phyloP scores from a whole-genome alignment of 2,888 invertebrate genomes.

The Catocala nupta region DNA sequence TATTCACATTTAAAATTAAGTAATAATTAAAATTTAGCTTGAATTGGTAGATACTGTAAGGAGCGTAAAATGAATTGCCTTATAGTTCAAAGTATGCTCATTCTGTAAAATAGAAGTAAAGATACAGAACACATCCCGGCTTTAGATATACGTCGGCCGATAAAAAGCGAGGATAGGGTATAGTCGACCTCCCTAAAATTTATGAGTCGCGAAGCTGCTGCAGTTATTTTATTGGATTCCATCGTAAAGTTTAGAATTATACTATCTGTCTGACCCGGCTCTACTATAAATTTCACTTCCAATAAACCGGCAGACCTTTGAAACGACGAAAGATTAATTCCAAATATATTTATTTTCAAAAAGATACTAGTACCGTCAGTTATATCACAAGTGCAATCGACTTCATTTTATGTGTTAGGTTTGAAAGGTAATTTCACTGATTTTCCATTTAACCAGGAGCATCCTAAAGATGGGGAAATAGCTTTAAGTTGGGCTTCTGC shows the following conservation, averaged over 20 bases:
- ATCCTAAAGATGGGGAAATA: too few species aligned
- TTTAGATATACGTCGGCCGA: slow-evolving; percentile 44
- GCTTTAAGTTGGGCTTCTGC: too few species aligned
- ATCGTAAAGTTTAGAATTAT: slow-evolving; percentile 54
- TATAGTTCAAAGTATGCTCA: slow-evolving; percentile 8
- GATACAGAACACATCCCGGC: slow-evolving; percentile 27
- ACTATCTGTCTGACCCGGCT: slow-evolving; percentile 32
- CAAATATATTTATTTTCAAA: too few species aligned
- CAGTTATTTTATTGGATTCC: slow-evolving; percentile 52
- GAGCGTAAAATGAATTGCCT: too few species aligned
- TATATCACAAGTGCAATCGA: too few species aligned
- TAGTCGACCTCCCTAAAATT: slow-evolving; percentile 58
- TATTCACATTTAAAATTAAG: too few species aligned
- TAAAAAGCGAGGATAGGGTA: slow-evolving; percentile 61
- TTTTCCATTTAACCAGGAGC: too few species aligned
- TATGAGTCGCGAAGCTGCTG: slow-evolving; percentile 48
- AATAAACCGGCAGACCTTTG: slow-evolving; percentile 11
- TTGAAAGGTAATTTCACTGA: too few species aligned
- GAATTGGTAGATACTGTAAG: too few species aligned
- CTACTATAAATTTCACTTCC: slow-evolving; percentile 29
- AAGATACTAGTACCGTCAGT: too few species aligned
- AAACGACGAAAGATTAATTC: neutral
- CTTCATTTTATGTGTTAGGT: too few species aligned
- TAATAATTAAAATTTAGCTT: too few species aligned
- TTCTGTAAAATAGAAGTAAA: slow-evolving; percentile 10